phyloP scores from a whole-genome alignment of 1,140 invertebrate species.

The Rhopalosiphum padi region DNA sequence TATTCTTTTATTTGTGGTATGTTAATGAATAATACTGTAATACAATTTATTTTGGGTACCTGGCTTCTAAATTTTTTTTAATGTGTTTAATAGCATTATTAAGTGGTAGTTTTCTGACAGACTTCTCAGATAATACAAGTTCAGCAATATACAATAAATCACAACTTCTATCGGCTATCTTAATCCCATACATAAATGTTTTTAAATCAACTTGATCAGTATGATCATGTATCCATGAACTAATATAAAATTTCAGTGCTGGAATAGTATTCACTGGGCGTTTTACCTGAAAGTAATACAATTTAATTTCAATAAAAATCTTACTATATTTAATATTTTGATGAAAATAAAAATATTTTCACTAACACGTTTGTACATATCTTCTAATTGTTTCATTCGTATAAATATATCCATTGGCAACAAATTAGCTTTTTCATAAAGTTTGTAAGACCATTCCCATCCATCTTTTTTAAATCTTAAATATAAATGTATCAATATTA shows the following conservation, averaged over 20 bases:
- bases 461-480: slow-evolving; percentile 61
- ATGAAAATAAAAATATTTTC: neutral
- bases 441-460: slow-evolving; percentile 69
- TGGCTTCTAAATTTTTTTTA: slow-evolving; percentile 43
- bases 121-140: slow-evolving; percentile 20
- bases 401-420: slow-evolving; percentile 66
- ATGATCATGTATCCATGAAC: slow-evolving; percentile 44
- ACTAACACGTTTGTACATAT: slow-evolving; percentile 60
- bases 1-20: neutral
- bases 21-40: neutral
- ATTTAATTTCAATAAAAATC: neutral
- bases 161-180: slow-evolving; percentile 50
- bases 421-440: slow-evolving; percentile 69
- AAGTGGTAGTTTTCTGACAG: slow-evolving; percentile 45
- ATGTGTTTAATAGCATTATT: slow-evolving; percentile 35
- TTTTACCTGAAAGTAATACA: slow-evolving; percentile 44
- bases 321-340: neutral
- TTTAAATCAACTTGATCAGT: slow-evolving; percentile 42
- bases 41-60: neutral
- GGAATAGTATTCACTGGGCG: slow-evolving; percentile 43
- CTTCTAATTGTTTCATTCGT: slow-evolving; percentile 63
- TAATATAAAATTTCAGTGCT: slow-evolving; percentile 46
- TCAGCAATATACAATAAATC: slow-evolving; percentile 48
- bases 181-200: slow-evolving; percentile 44
- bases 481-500: neutral